Evolutionary conservation across 2,113 vertebrate genomes (phyloP).

Genomic region (Drymodes brunneopygia): DNA sequence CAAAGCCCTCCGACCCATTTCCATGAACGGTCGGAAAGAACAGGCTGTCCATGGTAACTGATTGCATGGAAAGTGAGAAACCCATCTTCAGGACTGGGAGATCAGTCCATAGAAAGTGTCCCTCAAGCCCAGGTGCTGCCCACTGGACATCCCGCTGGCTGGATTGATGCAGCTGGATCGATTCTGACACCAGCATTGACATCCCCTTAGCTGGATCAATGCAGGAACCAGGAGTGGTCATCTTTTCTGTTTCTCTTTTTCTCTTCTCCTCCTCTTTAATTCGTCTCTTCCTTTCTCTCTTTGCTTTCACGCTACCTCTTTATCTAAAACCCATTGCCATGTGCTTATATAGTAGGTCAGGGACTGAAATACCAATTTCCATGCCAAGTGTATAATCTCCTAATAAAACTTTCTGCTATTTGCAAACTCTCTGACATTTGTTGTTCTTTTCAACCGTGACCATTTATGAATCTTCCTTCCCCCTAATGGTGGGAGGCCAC

Average conservation of each 20-base stretch:
- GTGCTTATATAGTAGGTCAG: neutral
- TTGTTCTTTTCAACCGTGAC: neutral
- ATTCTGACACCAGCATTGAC: neutral
- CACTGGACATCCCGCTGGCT: rapidly evolving
- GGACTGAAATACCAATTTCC: neutral
- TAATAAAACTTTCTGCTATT: neutral
- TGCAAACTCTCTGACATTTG: neutral
- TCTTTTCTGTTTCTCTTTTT: neutral
- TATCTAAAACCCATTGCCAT: neutral
- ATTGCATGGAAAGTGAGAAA: neutral
- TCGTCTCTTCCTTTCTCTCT: neutral
- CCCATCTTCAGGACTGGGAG: neutral
- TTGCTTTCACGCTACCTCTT: neutral
- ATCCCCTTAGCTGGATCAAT: neutral
- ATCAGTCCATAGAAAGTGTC: neutral
- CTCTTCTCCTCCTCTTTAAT: neutral
- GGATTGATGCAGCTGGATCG: rapidly evolving
- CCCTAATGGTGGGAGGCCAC: neutral
- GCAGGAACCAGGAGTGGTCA: neutral
- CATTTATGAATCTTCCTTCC: neutral
- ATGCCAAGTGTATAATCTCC: neutral
- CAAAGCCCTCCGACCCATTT: neutral
- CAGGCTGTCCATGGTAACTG: too few relatives aligned
- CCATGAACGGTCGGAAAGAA: neutral
- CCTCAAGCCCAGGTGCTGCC: rapidly evolving